Base-by-base conservation (phyloP, 37 sponge, comb jelly and placozoan species). In the Hormiphora californensis region DNA sequence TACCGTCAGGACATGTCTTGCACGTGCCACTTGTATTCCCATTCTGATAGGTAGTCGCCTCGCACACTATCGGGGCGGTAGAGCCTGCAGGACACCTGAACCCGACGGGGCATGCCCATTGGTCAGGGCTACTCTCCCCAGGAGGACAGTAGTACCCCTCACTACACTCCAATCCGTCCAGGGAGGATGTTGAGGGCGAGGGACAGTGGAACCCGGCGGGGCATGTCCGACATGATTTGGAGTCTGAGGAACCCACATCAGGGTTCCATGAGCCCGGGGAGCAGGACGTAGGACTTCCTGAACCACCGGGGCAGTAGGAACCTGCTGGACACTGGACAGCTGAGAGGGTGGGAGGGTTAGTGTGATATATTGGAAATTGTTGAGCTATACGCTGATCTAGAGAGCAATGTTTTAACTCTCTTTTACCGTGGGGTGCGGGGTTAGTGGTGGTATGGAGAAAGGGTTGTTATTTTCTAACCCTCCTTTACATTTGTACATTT, bases 181-280 rank as follows among this genome's bases (percentile, higher is more conserved):
- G 31, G 23, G 34, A 36, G 55, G 69, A 46, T 37, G 34, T 54
- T 1, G 59, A 85, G 1, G 34, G 5, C 5, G 23, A 4, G 30
- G 53, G 55, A 31, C 89, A 88, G 89, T 88, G 86, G 25, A 35
- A 44, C n/a, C 89, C 89, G 3, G 89, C 85, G 1, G 53, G 86
- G 38, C 89, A 88, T 19, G 22, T 17, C 28, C 30, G 30, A 87
- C 89, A 88, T 46, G 8, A 8, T 46, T 46, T 46, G 8, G 51
- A 12, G 8, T 12, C 51, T 46, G 12, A 49, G 53, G 53, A 49
- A 15, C 19, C 12, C n/a, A 32, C 35, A 27, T 40, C 81, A 28
- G 59, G 59, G 28, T 63, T 53, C 59, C 39, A 88, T 37, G 81
- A 40, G 9, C 89, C 89, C 8, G 85, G 34, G 1, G 2, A 21